Base-by-base conservation (phyloP, 2,888 invertebrate species). In the Fragum sueziense region DNA sequence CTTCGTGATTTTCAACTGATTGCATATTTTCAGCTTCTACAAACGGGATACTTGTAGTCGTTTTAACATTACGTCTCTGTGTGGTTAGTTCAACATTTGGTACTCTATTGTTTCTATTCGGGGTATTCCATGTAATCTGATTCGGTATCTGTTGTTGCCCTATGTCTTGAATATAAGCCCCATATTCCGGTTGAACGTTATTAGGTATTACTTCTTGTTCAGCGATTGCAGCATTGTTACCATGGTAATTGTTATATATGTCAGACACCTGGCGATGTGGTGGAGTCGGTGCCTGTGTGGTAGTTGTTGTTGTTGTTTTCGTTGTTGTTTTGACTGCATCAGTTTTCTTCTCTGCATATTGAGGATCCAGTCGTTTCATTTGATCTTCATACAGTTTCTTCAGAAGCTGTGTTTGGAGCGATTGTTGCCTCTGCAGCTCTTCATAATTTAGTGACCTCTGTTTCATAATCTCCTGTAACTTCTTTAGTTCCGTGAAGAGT, bases 331-430 rank as follows among this genome's bases (percentile, higher is more conserved):
- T 11, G 2, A 6, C 33, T 29, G 29, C 33, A 33, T n/a, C 34
- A 33, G 62, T 33, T 34, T 67, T 65, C 52, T 52, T 25, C 31
- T 57, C 34, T 31, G 20, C 20, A 33, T 73, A 31, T 14, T 51
- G 29, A 14, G 11, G 25, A 34, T 65, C 31, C 9, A 47, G n/a
- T 54, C 29, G 22, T 52, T 73, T 52, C 22, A 72, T 17, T 51
- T 59, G 71, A 2, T 61, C 47, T n/a, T 47, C 71, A 22, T 54
- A 33, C 0, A 54, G 17, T 41, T 41, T 41, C n/a, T 65, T 37
- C 22, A 65, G 25, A 25, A 65, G 65, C 11, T 65, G 37, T 0
- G 34, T 27, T 22, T 65, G 65, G 9, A 65, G 17, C 14, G 25
- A 17, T 37, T 65, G 65, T 41, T 41, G 22, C 41, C 14, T n/a